Percentiles rank a stretch among this genome's conserved stretches.
Conservation (phyloP, 2,113 vertebrate species). For the Origma solitaria region DNA sequence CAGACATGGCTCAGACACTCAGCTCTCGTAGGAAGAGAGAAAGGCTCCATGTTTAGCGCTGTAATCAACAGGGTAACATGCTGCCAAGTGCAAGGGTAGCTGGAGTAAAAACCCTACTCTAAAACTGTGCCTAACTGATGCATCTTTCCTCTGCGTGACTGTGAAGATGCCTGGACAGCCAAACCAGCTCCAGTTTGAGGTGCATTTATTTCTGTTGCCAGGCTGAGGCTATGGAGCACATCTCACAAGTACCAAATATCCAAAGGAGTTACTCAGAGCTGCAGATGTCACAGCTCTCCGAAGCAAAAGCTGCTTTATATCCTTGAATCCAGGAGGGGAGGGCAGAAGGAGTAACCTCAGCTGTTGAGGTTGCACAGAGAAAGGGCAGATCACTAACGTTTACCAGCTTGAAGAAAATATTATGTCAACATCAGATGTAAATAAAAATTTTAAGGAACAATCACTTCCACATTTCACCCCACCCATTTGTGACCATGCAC, state of each 20-base stretch:
- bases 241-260: background rate
- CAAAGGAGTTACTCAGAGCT: background rate
- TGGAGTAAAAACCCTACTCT: background rate
- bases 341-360: background rate
- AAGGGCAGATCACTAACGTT: background rate
- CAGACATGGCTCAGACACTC: background rate
- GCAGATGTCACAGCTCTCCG: background rate
- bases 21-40: background rate
- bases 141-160: background rate
- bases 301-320: background rate
- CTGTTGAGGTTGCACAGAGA: background rate
- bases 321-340: background rate
- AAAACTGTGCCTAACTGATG: background rate
- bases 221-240: background rate
- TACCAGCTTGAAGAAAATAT: conserved; percentile 19
- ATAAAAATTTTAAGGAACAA: background rate
- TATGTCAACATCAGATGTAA: conserved; percentile 20
- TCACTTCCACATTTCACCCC: background rate
- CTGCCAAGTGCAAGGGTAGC: background rate
- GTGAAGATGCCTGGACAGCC: background rate
- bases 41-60: background rate
- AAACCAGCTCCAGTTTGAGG: background rate
- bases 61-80: background rate
- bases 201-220: background rate
- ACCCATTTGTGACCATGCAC: background rate